Evolutionary conservation across 1,140 invertebrate species (phyloP).

Genomic region (Lanistes nyassanus): DNA sequence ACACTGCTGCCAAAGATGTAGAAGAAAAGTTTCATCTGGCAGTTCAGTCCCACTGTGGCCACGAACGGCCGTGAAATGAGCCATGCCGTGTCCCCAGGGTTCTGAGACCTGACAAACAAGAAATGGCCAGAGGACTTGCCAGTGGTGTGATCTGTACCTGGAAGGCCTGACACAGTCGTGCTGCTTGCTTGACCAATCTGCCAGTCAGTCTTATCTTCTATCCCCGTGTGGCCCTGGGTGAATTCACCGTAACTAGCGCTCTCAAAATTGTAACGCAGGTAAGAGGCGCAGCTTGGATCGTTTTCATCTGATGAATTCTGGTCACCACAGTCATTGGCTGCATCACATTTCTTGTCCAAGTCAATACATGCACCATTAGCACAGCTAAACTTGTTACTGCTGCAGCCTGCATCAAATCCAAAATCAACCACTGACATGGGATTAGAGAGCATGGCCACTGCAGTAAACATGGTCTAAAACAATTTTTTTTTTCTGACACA

Average conservation of each 20-base stretch:
- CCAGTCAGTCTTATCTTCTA: slow-evolving; percentile 58
- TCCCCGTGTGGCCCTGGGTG: slow-evolving; percentile 35
- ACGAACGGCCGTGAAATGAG: slow-evolving; percentile 35
- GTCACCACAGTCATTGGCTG: slow-evolving; percentile 42
- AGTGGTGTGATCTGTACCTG: slow-evolving; percentile 51
- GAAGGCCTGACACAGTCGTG: slow-evolving; percentile 34
- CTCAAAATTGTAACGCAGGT: slow-evolving; percentile 46
- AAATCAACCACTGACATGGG: not conserved
- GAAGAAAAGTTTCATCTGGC: slow-evolving; percentile 51
- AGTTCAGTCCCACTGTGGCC: slow-evolving; percentile 17
- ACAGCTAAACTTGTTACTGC: slow-evolving; percentile 30
- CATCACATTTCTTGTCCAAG: slow-evolving; percentile 31
- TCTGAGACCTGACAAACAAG: slow-evolving; percentile 55
- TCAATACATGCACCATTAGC: slow-evolving; percentile 31
- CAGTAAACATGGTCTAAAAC: not conserved
- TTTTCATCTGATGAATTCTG: slow-evolving; percentile 13
- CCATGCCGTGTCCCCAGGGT: slow-evolving; percentile 49
- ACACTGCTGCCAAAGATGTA: slow-evolving; percentile 62
- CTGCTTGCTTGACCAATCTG: slow-evolving; percentile 6
- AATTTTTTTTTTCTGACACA: not conserved
- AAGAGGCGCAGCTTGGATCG: not conserved
- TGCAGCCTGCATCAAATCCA: slow-evolving; percentile 8
- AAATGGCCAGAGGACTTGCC: slow-evolving; percentile 57
- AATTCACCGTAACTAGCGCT: slow-evolving; percentile 35
- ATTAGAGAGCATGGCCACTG: not conserved